phyloP scores from a whole-genome alignment of 2,113 vertebrate genomes.

The cattle (Bos taurus) region ARS-UCD2.0 NC_037330.1:54896501-54897000 shows the following conservation, averaged over 20 bases:
- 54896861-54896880: not conserved
- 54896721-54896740: not conserved
- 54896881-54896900: not conserved
- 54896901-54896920: not conserved
- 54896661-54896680: not conserved
- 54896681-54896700: not conserved
- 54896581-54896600: too few relatives aligned
- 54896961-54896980: not conserved
- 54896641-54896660: too few relatives aligned
- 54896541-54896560: too few relatives aligned
- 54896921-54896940: not conserved
- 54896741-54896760: not conserved
- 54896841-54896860: not conserved
- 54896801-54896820: not conserved
- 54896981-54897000: not conserved
- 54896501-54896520: too few relatives aligned
- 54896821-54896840: not conserved
- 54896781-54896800: rapidly evolving
- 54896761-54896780: not conserved
- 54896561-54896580: too few relatives aligned
- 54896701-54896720: not conserved
- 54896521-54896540: too few relatives aligned
- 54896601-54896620: too few relatives aligned
- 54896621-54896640: too few relatives aligned
- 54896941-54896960: not conserved